phyloP scores from a whole-genome alignment of 2,797 vertebrate species.

The Hydrophis major region DNA sequence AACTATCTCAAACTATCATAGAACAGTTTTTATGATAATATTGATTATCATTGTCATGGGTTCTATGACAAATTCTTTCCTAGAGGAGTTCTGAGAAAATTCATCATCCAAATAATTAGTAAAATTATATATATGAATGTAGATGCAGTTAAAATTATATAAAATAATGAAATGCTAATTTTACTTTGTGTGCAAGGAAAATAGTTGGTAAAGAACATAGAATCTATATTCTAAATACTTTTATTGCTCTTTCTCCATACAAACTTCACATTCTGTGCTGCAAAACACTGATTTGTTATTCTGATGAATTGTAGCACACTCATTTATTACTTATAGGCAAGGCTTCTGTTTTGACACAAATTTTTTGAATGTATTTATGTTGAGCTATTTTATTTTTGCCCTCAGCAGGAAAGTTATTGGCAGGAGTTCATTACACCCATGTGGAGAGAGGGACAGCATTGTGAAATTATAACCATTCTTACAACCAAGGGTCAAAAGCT shows the following conservation, averaged over 20 bases:
- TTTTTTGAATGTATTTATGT: constrained; percentile 3
- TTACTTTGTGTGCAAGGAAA: background rate
- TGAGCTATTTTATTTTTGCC: background rate
- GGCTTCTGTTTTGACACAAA: background rate
- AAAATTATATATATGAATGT: background rate
- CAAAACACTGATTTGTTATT: constrained; percentile 7
- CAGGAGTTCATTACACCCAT: background rate
- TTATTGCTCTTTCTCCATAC: background rate
- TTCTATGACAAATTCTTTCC: background rate
- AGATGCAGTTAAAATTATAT: background rate
- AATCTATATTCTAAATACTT: background rate
- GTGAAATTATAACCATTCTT: background rate
- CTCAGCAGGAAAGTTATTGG: background rate
- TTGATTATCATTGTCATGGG: background rate
- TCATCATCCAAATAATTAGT: background rate
- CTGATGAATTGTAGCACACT: background rate
- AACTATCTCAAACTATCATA: background rate
- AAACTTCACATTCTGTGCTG: background rate
- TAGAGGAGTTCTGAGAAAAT: background rate
- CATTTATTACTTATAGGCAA: constrained; percentile 13
- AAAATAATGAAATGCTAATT: background rate
- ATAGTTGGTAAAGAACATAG: background rate
- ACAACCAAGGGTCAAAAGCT: background rate
- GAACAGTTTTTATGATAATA: background rate
- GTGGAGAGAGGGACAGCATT: background rate